phyloP scores from a whole-genome alignment of 2,797 vertebrate genomes.

The Xiphophorus birchmanni region DNA sequence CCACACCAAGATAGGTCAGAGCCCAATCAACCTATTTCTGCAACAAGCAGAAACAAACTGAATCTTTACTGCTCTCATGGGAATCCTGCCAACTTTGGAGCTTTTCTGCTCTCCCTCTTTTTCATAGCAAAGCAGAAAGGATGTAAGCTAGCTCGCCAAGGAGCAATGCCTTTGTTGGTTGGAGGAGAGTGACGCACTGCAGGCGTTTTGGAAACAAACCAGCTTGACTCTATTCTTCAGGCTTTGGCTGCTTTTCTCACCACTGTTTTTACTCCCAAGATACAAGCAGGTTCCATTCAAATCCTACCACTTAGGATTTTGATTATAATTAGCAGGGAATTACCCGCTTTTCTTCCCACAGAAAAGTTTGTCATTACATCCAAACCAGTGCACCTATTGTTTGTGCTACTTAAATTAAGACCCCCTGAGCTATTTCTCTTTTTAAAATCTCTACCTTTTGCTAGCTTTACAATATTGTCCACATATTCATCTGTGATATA shows the following conservation, averaged over 20 bases:
- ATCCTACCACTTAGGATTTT: constrained; percentile 46
- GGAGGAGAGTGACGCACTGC: constrained; percentile 70
- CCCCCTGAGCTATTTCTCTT: constrained; percentile 16
- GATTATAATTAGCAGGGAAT: constrained; percentile 64
- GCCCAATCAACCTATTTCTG: constrained; percentile 72
- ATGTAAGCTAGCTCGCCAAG: constrained; percentile 59
- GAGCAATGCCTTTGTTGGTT: constrained; percentile 63
- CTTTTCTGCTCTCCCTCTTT: constrained; percentile 54
- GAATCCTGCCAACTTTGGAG: constrained; percentile 67
- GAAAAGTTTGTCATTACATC: constrained; percentile 47
- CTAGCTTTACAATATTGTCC: constrained; percentile 47
- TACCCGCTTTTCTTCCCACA: constrained; percentile 44
- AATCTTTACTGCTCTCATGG: constrained; percentile 63
- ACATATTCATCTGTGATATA: constrained; percentile 55
- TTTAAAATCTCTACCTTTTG: constrained; percentile 43
- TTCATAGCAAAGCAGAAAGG: constrained; percentile 51
- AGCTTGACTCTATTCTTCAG: constrained; percentile 61
- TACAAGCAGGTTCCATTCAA: constrained; percentile 57
- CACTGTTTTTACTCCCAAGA: constrained; percentile 44
- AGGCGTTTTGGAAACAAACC: constrained; percentile 73
- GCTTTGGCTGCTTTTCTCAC: constrained; percentile 50
- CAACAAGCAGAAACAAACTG: constrained; percentile 53
- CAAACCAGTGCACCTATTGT: constrained; percentile 34
- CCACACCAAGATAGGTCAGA: constrained; percentile 63
- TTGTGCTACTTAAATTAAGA: constrained; percentile 46